Base-by-base conservation (phyloP, 2,888 invertebrate species). In the Ferdinandea cuprea region DNA sequence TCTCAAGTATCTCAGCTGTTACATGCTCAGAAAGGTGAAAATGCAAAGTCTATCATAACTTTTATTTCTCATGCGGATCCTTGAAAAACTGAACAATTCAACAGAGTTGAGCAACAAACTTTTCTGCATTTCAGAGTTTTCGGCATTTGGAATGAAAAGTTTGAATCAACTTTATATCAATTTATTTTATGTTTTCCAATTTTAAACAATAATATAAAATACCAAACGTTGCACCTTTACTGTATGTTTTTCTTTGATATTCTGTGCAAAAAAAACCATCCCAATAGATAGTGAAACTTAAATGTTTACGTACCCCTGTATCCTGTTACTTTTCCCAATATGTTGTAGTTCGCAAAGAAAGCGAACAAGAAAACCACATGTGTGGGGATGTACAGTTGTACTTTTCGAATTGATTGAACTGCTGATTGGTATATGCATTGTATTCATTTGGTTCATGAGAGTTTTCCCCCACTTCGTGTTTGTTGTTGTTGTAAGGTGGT, bases 371-470 rank as follows among this genome's bases (percentile, higher is more conserved):
- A 32, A 32, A 30, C n/a, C 5, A n/a, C 50, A 30, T 19, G n/a
- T 46, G 28, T 44, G n/a, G n/a, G n/a, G n/a, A n/a, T n/a, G n/a
- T n/a, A n/a, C n/a, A n/a, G 17, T 61, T 44, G 46, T 35, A 32
- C 46, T 44, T 44, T 61, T 61, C 19, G 7, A 28, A 13, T 9
- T 46, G 61, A 35, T 61, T 46, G 61, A 46, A 46, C 46, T 61
- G 46, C 4, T 46, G 21, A 61, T 61, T 61, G 32, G 13, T 46
- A 32, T 46, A 21, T 35, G 8, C 17, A 15, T 30, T 30, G 17
- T 50, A 17, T 37, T 13, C 3, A 15, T 28, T 42, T 40, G 40
- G n/a, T 58, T 40, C 15, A 37, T 54, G 21, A 37, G 11, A 37
- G 11, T 37, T 59, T 44, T 30, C 11, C 2, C 9, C 44, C 3